A percentile compares a stretch with the other conserved stretches of the same genome.
These are phyloP conservation scores for Danio choprae DNA, from an alignment of 2,797 vertebrate genomes.

Conservation along the genomic window DNA sequence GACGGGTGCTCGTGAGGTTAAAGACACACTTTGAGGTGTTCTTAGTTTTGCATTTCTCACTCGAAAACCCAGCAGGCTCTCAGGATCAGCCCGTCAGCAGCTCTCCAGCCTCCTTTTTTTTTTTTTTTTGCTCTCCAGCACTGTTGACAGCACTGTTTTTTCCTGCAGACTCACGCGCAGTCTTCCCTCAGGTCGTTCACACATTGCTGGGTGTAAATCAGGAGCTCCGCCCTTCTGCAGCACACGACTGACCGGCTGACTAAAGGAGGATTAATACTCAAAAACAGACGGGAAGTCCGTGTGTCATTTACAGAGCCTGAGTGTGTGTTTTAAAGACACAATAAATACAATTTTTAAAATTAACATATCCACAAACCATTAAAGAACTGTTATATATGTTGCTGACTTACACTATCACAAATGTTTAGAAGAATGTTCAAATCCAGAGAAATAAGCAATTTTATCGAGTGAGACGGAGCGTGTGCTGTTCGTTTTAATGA, in stretches of 20 bases:
- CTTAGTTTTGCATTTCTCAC: background rate
- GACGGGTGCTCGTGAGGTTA: background rate
- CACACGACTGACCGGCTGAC: slow-evolving; percentile 59
- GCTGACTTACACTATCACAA: too few species aligned
- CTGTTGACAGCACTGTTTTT: slow-evolving; percentile 24
- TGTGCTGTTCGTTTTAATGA: too few species aligned
- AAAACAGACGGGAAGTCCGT: background rate
- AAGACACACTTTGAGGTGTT: background rate
- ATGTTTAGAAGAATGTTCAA: too few species aligned
- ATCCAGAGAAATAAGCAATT: too few species aligned
- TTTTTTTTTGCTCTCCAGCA: slow-evolving; percentile 8
- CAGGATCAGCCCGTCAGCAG: background rate
- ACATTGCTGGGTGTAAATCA: slow-evolving; percentile 75
- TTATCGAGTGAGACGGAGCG: too few species aligned
- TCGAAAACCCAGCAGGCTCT: background rate
- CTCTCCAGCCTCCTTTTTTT: background rate
- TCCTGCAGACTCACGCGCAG: slow-evolving; percentile 33
- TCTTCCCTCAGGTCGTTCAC: slow-evolving; percentile 38
- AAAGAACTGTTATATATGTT: too few species aligned
- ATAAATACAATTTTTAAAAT: background rate
- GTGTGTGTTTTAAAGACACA: background rate
- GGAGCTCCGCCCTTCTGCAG: slow-evolving; percentile 64
- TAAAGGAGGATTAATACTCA: slow-evolving; percentile 65
- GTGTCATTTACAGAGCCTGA: slow-evolving; percentile 14
- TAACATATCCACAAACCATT: too few species aligned